Evolutionary conservation across 2,888 invertebrate genomes (phyloP), one percentile per base, ranked within the genome.

Genomic region (Marronus borbonicus): DNA sequence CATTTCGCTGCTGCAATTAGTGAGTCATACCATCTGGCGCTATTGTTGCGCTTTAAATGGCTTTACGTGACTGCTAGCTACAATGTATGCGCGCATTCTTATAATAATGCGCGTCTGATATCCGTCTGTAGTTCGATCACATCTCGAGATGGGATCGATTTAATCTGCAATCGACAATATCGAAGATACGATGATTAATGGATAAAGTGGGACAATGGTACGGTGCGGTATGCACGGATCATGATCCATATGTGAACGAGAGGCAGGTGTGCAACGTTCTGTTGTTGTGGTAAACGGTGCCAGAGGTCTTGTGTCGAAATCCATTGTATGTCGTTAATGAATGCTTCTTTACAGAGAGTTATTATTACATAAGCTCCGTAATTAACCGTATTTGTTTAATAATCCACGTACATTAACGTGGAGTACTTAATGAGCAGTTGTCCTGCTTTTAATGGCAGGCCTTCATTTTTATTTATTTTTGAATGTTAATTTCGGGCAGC

Each of bases 311-410:
- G 36, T 39, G 58, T 72, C 20, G 60, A 55, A 55, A 72, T 58
- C 58, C 55, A 72, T 72, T 68, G 65, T 68, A 28, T 7, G 68
- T 24, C 39, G 39, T 44, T 58, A 72, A 72, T 55, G 70, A 52
- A 70, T 70, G 36, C 20, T 72, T 44, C 72, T 50, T 68, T 50
- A 28, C 68, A 68, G 28, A 31, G 24, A 52, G 50, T 50, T 68
- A 24, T 68, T 50, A 44, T 68, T 68, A 52, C 68, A 12, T 68
- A 68, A 68, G 10, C 50, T 20, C 36, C 12, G 68, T 68, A 68
- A 68, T 68, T 68, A 68, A 50, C 28, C 50, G 68, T 68, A 68
- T 68, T 68, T 68, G 24, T 68, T 68, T 50, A 68, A 50, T 50
- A 68, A 68, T 68, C 50, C 4, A 50, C 68, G 68, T 24, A 50